Base-by-base conservation (phyloP, 2,797 vertebrate species). In the Austrolebias charrua region DNA sequence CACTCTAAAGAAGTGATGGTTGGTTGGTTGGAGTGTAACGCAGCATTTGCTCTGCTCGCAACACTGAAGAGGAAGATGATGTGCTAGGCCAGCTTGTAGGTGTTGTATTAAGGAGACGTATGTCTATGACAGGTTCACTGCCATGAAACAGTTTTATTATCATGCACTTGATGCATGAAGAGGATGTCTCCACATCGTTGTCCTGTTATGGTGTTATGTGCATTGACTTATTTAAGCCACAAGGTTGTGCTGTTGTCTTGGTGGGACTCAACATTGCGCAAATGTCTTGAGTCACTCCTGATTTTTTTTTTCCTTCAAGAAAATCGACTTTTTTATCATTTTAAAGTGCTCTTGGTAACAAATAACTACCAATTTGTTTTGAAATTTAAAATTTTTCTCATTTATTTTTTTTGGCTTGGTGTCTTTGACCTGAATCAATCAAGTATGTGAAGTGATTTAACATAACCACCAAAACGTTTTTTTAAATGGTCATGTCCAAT, bases 161-260 rank as follows among this genome's bases (percentile, higher is more conserved):
- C n/a, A n/a, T n/a, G n/a, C 35, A 15, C 4, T 44, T 11, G 53
- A 12, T 24, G 13, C 20, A 4, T 0, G 0, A 9, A 11, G 14
- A 9, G 24, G 6, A 57, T 54, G 11, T 29, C 2, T 20, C 33
- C 18, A 51, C 6, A 14, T 2, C 2, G 16, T 28, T 6, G 45
- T 29, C 38, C 4, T 24, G 16, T 45, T 1, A 4, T 38, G 35
- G 4, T n/a, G n/a, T n/a, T 52, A 9, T 60, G 0, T 74, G 61
- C 61, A 63, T 18, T 79, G 7, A 8, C 59, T 16, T 46, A 20
- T 67, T 53, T 65, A 46, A 11, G 8, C 66, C 90, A 86, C 75
- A 71, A 54, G 82, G 63, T 68, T 79, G 85, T 55, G 76, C 75
- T 82, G 68, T 76, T 7, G 13, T 48, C 50, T 12, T 29, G 3